phyloP scores from a whole-genome alignment of 2,888 invertebrate genomes.

The Tethea ocularis region DNA sequence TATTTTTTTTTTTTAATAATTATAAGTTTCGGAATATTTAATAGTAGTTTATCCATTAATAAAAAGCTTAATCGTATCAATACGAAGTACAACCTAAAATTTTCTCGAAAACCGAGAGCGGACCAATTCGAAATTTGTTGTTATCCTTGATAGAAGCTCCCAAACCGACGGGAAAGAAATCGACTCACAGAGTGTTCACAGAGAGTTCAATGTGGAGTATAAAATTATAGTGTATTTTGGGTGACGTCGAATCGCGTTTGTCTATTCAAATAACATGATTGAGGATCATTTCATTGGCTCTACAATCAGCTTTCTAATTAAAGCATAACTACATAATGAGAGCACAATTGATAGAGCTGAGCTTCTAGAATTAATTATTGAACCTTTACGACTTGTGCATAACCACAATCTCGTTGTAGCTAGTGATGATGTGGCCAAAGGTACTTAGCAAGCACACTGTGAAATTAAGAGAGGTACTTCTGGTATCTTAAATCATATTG shows the following conservation, averaged over 20 bases:
- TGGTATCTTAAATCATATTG: too few species aligned
- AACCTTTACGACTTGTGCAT: neutral
- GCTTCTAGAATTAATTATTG: neutral
- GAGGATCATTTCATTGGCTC: constrained; percentile 6
- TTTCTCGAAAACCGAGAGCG: constrained; percentile 7
- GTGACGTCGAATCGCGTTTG: constrained; percentile 38
- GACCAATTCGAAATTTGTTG: constrained; percentile 11
- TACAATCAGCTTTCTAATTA: constrained; percentile 1
- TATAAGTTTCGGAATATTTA: neutral
- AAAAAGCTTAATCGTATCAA: neutral
- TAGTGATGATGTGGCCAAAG: neutral
- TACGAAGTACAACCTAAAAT: constrained; percentile 7
- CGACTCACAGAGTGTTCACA: too few species aligned
- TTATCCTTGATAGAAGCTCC: constrained; percentile 18
- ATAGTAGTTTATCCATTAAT: neutral
- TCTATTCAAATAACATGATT: constrained; percentile 29
- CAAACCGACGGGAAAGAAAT: constrained; percentile 21
- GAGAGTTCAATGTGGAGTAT: constrained; percentile 23
- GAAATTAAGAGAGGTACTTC: too few species aligned
- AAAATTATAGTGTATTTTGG: constrained; percentile 34
- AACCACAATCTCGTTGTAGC: neutral
- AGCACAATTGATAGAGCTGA: neutral
- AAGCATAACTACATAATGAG: neutral
- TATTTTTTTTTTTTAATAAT: neutral
- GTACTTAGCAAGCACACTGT: too few species aligned